Conservation (phyloP, 92 coral and sea anemone genomes). For the Epizoanthus illoricatus region DNA sequence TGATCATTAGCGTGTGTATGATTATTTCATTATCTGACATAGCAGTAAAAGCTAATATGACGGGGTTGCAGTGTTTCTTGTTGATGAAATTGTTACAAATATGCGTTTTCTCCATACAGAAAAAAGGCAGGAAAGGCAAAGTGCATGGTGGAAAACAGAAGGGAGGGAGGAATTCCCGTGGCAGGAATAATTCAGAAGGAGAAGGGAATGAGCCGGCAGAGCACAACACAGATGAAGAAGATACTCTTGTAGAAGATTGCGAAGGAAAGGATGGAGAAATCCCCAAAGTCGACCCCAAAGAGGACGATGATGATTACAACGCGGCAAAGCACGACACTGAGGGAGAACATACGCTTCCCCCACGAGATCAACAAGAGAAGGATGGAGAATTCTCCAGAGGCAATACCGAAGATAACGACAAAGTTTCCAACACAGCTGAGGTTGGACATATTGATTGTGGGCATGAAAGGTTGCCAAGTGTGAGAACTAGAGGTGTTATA, state of each 20-base stretch:
- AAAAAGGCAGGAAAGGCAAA: conserved; percentile 16
- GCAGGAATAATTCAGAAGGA: conserved; percentile 7
- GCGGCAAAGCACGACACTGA: not conserved
- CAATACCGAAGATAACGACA: not conserved
- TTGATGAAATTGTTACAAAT: not conserved
- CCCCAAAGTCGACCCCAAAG: conserved; percentile 34
- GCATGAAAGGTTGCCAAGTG: not conserved
- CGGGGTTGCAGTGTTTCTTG: too few relatives aligned
- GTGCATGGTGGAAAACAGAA: conserved; percentile 2
- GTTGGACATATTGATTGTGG: not conserved
- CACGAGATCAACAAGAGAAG: not conserved
- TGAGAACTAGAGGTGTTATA: not conserved
- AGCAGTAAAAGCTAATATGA: too few relatives aligned
- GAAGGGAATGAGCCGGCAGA: conserved; percentile 24
- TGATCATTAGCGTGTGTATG: conserved; percentile 33
- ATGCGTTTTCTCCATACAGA: not conserved
- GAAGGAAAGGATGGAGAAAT: conserved; percentile 28
- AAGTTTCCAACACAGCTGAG: not conserved
- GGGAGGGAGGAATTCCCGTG: not conserved
- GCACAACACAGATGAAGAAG: not conserved
- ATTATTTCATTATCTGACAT: not conserved
- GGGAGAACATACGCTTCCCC: not conserved
- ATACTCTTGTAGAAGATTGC: not conserved
- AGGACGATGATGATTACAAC: conserved; percentile 9
- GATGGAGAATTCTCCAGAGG: not conserved